A percentile compares a stretch with the other conserved stretches of the same genome.
These are phyloP conservation scores for Dichetophora obliterata DNA, from an alignment of 2,888 invertebrate genomes.

Conservation along the genomic window DNA sequence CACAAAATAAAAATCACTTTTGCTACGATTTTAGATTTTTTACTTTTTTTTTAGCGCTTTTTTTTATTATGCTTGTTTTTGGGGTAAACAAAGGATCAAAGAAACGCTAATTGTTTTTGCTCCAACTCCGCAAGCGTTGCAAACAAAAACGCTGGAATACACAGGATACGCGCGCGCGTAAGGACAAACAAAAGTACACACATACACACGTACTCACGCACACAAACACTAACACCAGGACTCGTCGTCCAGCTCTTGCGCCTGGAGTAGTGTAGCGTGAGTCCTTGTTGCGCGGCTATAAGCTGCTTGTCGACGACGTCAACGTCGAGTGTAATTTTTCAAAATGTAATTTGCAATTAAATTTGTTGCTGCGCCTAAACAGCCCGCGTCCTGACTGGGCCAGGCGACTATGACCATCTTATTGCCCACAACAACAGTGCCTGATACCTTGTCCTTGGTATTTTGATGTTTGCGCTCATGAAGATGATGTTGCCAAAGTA, in stretches of 20 bases:
- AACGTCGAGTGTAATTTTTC: conserved; percentile 58
- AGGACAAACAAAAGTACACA: conserved; percentile 5
- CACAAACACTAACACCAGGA: not conserved
- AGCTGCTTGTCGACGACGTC: not conserved
- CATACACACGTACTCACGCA: not conserved
- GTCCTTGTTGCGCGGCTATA: conserved; percentile 16
- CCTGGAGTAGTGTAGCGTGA: not conserved
- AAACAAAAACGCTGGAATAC: conserved; percentile 5
- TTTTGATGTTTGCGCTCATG: conserved; percentile 24
- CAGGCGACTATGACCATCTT: not conserved
- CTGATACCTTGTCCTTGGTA: not conserved
- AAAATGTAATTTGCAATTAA: conserved; percentile 64
- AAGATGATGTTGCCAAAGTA: conserved; percentile 25
- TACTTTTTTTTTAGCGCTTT: not conserved
- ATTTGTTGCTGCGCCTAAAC: conserved; percentile 38
- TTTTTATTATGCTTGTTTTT: conserved; percentile 36
- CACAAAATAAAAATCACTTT: not conserved
- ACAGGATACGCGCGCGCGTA: conserved; percentile 4
- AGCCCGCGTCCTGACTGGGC: not conserved
- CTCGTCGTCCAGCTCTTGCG: not conserved
- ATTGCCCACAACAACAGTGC: not conserved
- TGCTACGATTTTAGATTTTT: not conserved
- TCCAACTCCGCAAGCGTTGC: conserved; percentile 21
- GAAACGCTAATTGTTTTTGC: conserved; percentile 64
- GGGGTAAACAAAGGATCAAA: conserved; percentile 64